Evolutionary conservation across 2,888 invertebrate species (phyloP).

Genomic region (Diarsia brunnea): DNA sequence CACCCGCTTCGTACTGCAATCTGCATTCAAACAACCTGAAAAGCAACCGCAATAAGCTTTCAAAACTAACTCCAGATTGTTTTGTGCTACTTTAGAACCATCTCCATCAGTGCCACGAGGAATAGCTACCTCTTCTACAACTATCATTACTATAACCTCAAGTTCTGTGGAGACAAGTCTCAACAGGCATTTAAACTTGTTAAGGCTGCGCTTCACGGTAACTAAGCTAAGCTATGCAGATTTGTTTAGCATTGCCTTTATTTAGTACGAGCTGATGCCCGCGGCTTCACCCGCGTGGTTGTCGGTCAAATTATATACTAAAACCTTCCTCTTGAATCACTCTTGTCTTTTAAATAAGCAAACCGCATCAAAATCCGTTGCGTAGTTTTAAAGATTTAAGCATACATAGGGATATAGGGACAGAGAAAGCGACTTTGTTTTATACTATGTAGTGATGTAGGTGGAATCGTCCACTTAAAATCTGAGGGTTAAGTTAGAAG

Average conservation of each 20-base stretch:
- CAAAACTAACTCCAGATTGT: constrained; percentile 16
- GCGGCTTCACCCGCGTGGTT: too few relatives aligned
- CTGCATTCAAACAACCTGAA: background rate
- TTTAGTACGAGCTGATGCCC: too few relatives aligned
- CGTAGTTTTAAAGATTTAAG: too few relatives aligned
- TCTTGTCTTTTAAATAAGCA: too few relatives aligned
- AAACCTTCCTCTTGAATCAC: too few relatives aligned
- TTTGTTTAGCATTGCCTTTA: background rate
- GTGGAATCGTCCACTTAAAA: too few relatives aligned
- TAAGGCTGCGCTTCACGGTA: constrained; percentile 46
- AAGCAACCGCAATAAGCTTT: constrained; percentile 27
- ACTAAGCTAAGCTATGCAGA: background rate
- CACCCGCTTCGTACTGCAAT: background rate
- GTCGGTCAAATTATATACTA: too few relatives aligned
- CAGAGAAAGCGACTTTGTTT: too few relatives aligned
- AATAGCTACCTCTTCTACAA: constrained; percentile 42
- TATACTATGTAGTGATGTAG: too few relatives aligned
- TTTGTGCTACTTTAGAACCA: constrained; percentile 20
- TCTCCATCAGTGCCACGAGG: constrained; percentile 31
- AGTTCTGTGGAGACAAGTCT: constrained; percentile 58
- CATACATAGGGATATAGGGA: too few relatives aligned
- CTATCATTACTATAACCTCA: constrained; percentile 67
- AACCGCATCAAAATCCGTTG: too few relatives aligned
- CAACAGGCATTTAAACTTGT: constrained; percentile 71
- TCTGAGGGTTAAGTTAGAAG: too few relatives aligned